Conservation (phyloP, 2,113 vertebrate species). For the Actenoides lindsayi region DNA sequence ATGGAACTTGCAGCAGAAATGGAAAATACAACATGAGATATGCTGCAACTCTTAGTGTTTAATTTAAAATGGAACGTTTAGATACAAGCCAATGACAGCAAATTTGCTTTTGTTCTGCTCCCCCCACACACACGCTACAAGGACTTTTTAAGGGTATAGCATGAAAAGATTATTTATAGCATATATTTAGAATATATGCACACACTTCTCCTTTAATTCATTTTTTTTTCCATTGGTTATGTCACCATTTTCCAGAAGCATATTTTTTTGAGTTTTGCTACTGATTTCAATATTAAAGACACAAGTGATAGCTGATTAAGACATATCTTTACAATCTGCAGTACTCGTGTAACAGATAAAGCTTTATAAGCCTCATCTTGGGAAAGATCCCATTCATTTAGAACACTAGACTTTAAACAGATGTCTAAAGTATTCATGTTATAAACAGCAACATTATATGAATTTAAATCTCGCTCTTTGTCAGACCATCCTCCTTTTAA, state of each 20-base stretch:
- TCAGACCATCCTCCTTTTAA: constrained; percentile 4
- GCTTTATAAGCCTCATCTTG: constrained; percentile 17
- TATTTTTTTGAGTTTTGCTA: neutral
- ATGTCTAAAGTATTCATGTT: constrained; percentile 63
- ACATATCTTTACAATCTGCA: constrained; percentile 37
- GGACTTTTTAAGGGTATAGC: constrained; percentile 11
- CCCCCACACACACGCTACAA: neutral
- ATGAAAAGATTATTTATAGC: neutral
- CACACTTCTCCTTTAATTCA: neutral
- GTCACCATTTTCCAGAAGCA: neutral
- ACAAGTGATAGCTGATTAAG: constrained; percentile 54
- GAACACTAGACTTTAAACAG: constrained; percentile 56
- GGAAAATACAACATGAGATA: neutral
- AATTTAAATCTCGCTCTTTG: constrained; percentile 68
- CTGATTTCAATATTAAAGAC: constrained; percentile 27
- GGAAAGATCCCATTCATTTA: constrained; percentile 56
- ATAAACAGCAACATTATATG: constrained; percentile 58
- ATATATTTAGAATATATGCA: neutral
- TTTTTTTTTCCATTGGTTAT: neutral
- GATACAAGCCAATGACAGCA: constrained; percentile 9
- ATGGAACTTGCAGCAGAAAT: neutral
- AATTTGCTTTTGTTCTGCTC: constrained; percentile 7
- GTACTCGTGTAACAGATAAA: neutral
- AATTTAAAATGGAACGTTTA: constrained; percentile 44
- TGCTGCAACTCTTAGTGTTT: neutral